Evolutionary conservation across 2,888 invertebrate species (phyloP), one percentile per base, ranked within the genome.

Genomic region (Dasysyrphus tricinctus): DNA sequence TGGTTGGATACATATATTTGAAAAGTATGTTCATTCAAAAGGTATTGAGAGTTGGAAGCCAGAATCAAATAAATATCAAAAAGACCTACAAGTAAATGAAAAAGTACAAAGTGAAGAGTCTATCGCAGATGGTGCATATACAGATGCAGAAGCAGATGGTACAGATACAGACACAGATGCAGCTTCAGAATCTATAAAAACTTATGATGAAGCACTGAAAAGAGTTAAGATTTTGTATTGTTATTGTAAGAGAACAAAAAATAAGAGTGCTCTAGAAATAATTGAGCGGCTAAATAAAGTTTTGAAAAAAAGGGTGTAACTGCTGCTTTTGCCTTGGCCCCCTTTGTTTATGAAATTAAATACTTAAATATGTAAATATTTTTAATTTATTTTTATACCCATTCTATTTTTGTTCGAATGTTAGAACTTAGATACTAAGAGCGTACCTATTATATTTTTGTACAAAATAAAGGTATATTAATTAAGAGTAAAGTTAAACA

Each of bases 1-100:
- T 12, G 80, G 69, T 9, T 80, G 80, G 76, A 16, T 80, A 5
- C 11, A 39, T 11, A 56, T 29, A 3, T 80, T 80, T 39, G 76
- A 70, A 19, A 1, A 8, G 7, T 77, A 63, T 29, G 44, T 80
- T 0, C 39, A 44, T n/a, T 11, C n/a, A 37, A 75, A 24, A 37
- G 59, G 29, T 9, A 51, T 69, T 16, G n/a, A 32, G 32, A 37
- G 24, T 16, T 61, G 34, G 54, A 29, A 51, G 0, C 39, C 24
- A 12, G 0, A 54, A 5, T 24, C 5, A 19, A 42, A 42, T 14
- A 24, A 19, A 19, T 12, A 0, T 8, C 54, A 19, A 39, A 61
- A 24, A 7, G 24, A 42, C 5, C 1, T 32, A 5, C 2, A 24
- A 24, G 11, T 49, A 6, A n/a, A 4, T 12, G 47, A 57, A 5